phyloP scores from a whole-genome alignment of 2,113 vertebrate genomes.

The Brienomyrus longianalis region DNA sequence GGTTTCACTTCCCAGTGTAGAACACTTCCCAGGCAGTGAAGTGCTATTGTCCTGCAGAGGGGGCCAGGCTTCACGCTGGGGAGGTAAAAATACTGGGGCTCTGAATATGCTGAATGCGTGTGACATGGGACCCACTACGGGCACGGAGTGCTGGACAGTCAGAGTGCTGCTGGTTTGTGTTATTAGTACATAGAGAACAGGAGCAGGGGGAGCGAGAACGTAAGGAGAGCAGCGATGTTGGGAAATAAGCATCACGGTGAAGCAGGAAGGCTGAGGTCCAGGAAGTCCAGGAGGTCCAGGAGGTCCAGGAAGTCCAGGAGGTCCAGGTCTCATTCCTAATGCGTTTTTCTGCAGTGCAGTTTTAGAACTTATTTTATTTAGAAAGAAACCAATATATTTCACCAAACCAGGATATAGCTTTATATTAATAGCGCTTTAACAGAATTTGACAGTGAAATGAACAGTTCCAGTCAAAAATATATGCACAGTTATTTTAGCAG shows the following conservation, averaged over 20 bases:
- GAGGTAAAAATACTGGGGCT: not conserved
- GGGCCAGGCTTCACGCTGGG: not conserved
- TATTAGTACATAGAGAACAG: too few species aligned
- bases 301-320: not conserved
- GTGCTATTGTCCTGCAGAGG: not conserved
- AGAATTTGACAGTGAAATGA: too few species aligned
- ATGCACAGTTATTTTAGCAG: too few species aligned
- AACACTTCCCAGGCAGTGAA: not conserved
- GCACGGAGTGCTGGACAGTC: not conserved
- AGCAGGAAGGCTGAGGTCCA: not conserved
- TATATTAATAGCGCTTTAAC: too few species aligned
- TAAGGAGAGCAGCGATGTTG: not conserved
- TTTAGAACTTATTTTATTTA: not conserved
- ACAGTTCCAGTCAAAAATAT: too few species aligned
- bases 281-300: too few species aligned
- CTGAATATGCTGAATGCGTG: not conserved
- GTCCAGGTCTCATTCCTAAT: not conserved
- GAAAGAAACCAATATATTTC: not conserved
- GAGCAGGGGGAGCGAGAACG: too few species aligned
- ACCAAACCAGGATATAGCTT: not conserved
- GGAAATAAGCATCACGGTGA: not conserved
- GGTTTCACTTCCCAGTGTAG: not conserved
- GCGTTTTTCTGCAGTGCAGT: not conserved
- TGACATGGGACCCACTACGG: not conserved
- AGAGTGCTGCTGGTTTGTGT: too few species aligned